Evolutionary conservation across 2,888 invertebrate genomes (phyloP).

Genomic region (Netelia inedita): DNA sequence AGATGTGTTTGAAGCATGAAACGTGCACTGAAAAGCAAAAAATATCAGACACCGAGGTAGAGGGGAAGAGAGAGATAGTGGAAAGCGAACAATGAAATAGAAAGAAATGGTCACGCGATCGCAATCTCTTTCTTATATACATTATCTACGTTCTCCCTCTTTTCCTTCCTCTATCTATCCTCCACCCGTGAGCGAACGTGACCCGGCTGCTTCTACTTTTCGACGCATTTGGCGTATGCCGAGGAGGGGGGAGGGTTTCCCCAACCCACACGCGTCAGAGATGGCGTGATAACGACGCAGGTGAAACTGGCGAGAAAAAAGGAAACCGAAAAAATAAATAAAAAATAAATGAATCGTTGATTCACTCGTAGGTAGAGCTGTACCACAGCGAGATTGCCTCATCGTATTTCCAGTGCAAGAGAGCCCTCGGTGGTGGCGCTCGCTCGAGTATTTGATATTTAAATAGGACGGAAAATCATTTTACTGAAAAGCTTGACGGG

Average conservation of each 20-base stretch:
- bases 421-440: background rate
- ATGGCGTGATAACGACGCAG: constrained; percentile 24
- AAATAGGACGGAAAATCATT: constrained; percentile 15
- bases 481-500: constrained; percentile 3
- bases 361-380: background rate
- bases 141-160: constrained; percentile 7
- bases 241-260: background rate
- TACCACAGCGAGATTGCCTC: background rate
- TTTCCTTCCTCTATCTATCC: background rate
- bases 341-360: background rate
- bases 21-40: constrained; percentile 33
- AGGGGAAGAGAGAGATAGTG: constrained; percentile 4
- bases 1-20: background rate
- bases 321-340: constrained; percentile 2
- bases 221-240: constrained; percentile 5
- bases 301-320: background rate
- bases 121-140: constrained; percentile 36
- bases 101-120: constrained; percentile 56
- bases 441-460: constrained; percentile 4
- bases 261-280: background rate
- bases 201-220: constrained; percentile 34
- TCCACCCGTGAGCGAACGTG: constrained; percentile 29
- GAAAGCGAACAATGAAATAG: background rate
- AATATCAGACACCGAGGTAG: background rate
- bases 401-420: background rate